These are phyloP conservation scores for Sanderia malayensis DNA, from an alignment of 30 jellyfish, hydroid and myxozoan species.

Conservation along the genomic window DNA sequence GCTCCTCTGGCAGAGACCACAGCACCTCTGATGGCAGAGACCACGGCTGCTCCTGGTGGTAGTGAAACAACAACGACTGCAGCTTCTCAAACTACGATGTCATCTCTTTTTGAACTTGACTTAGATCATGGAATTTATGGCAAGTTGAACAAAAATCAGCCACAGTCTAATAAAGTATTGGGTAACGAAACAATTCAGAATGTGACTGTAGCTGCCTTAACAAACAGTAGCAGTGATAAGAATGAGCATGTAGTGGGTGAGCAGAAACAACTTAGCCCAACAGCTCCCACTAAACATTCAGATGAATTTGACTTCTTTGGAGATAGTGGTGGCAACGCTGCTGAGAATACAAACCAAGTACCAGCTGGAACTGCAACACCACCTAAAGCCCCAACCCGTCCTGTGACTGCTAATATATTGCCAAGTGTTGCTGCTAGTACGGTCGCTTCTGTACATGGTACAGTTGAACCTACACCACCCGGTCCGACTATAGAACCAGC, in stretches of 20 bases:
- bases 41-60: background rate
- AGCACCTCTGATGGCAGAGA: constrained; percentile 7
- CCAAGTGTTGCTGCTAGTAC: no score
- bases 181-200: background rate
- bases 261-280: constrained; percentile 5
- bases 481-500: no score
- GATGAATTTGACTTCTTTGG: no score
- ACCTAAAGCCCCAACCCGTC: no score
- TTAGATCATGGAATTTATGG: constrained; percentile 5
- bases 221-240: background rate
- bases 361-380: no score
- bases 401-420: constrained; percentile 4
- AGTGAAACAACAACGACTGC: constrained; percentile 10
- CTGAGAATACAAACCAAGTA: no score
- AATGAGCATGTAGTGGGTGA: background rate
- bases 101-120: background rate
- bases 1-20: background rate
- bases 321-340: no score
- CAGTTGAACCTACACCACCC: no score
- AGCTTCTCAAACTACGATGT: background rate
- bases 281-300: background rate
- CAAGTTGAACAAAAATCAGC: background rate
- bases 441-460: no score
- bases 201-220: background rate
- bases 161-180: background rate